These are phyloP conservation scores for Anarsia innoxiella DNA, from an alignment of 2,888 invertebrate genomes.

Conservation along the genomic window DNA sequence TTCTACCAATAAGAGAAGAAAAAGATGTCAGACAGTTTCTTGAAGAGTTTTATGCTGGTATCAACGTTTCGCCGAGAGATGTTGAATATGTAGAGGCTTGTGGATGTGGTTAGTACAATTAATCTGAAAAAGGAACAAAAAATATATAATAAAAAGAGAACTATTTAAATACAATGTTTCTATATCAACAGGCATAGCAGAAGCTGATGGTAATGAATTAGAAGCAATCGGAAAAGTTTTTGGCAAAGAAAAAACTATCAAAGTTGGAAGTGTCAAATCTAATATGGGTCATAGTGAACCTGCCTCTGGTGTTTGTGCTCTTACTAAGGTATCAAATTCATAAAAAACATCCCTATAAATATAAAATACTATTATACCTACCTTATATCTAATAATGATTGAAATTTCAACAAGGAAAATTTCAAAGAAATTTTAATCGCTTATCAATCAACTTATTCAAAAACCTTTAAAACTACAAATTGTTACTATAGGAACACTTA, in stretches of 20 bases:
- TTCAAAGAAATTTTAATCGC: no score
- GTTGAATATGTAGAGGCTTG: constrained; percentile 81
- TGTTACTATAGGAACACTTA: no score
- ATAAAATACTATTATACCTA: no score
- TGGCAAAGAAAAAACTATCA: constrained; percentile 70
- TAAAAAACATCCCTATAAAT: no score
- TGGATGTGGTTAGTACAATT: constrained; percentile 66
- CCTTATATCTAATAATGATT: no score
- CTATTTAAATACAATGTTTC: constrained; percentile 1
- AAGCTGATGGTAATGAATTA: constrained; percentile 78
- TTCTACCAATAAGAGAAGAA: constrained; percentile 19
- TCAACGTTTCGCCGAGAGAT: constrained; percentile 67
- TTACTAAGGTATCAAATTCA: constrained; percentile 78
- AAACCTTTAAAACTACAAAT: no score
- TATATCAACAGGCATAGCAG: constrained; percentile 43
- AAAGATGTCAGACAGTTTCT: constrained; percentile 25
- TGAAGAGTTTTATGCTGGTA: constrained; percentile 68
- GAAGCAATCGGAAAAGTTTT: constrained; percentile 75
- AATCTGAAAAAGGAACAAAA: background rate
- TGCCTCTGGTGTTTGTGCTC: constrained; percentile 62
- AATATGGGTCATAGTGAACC: constrained; percentile 48
- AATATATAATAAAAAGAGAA: background rate
- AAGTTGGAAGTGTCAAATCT: constrained; percentile 62
- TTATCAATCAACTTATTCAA: no score
- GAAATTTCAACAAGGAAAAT: no score